These are phyloP conservation scores for Cartodere bifasciata DNA, from an alignment of 2,888 invertebrate genomes.

Conservation along the genomic window DNA sequence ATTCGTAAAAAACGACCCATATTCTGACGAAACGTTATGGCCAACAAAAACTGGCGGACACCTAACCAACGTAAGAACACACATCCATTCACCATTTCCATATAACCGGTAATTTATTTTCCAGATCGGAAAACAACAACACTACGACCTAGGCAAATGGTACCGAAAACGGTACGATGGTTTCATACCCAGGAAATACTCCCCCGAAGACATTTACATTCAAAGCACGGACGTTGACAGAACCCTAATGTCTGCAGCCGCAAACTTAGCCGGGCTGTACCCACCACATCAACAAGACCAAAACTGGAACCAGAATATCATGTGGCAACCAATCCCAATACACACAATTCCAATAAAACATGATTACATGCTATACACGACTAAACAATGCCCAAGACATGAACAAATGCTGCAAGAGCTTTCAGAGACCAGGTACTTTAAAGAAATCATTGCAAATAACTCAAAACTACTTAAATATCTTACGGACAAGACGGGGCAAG, in stretches of 20 bases:
- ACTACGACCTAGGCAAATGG: constrained; percentile 63
- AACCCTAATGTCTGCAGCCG: constrained; percentile 77
- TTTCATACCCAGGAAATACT: constrained; percentile 43
- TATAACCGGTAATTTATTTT: too few species aligned
- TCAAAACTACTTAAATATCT: constrained; percentile 2
- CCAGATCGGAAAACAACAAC: constrained; percentile 60
- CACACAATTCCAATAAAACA: constrained; percentile 50
- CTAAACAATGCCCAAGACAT: constrained; percentile 55
- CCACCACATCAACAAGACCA: constrained; percentile 47
- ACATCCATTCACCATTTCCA: too few species aligned
- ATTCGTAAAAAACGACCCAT: constrained; percentile 78
- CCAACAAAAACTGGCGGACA: not conserved
- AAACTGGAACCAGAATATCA: constrained; percentile 45
- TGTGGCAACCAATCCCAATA: constrained; percentile 71
- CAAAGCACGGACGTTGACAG: constrained; percentile 78
- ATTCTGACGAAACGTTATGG: constrained; percentile 54
- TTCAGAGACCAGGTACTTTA: constrained; percentile 24
- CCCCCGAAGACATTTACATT: constrained; percentile 44
- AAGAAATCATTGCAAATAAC: constrained; percentile 34
- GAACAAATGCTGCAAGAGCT: constrained; percentile 38
- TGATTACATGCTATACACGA: constrained; percentile 51
- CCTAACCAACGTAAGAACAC: not conserved
- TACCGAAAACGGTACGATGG: constrained; percentile 56
- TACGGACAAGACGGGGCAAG: not conserved
- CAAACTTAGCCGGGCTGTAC: constrained; percentile 67